Evolutionary conservation across 2,888 invertebrate species (phyloP), one percentile per base, ranked within the genome.

Genomic region (Rhyacophila evoluta): DNA sequence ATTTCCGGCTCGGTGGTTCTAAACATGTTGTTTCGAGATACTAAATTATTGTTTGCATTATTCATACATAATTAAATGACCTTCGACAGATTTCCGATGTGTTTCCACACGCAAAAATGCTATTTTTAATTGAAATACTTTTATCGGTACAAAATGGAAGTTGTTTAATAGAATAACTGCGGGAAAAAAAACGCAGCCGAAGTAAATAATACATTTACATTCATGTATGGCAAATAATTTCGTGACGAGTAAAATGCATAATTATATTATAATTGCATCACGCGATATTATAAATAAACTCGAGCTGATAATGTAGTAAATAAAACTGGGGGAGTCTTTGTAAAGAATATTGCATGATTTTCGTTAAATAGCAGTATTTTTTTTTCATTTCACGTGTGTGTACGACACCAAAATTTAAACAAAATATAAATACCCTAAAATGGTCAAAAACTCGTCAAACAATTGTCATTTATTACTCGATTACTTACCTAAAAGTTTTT

Each of bases 251-350:
- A 25, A 55, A 55, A 55, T 55, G 55, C 55, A 55, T 55, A 55
- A 55, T 55, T 55, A 55, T 55, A 55, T 55, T 55, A 55, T 55
- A 55, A 55, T 55, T 55, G 55, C 55, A 19, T 8, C 55, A 55
- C 55, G 55, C 55, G 55, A 55, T 55, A 55, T 25, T 55, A 55
- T 55, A 55, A 55, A 55, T 55, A 55, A 55, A 55, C 55, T 55
- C 19, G 19, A 55, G 19, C 55, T 55, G 55, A 55, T 19, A 55
- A 55, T 55, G 19, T 5, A 19, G n/a, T n/a, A n/a, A n/a, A 55
- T 25, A 19, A 55, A 1, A 55, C 15, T 10, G 19, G 55, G 55
- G 55, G 55, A 55, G 55, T 19, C 19, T 55, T 55, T 25, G 19
- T 19, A 55, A 55, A 55, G 55, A 25, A 19, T 55, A 25, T 55